Evolutionary conservation across 1,140 invertebrate species (phyloP).

Genomic region (Cydia amplana): DNA sequence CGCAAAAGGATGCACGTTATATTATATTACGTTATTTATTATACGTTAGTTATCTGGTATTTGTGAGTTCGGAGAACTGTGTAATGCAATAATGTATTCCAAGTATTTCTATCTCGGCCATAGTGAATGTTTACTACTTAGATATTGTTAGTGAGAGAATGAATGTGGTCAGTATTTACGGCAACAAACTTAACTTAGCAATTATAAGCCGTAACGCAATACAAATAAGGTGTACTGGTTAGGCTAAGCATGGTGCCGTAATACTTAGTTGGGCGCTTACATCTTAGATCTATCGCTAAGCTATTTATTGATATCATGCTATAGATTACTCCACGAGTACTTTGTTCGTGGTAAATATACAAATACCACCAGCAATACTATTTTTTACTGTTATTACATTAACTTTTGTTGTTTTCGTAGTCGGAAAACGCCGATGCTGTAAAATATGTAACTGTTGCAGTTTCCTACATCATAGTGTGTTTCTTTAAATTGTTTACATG

Average conservation of each 20-base stretch:
- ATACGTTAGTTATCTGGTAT: slow-evolving; percentile 37
- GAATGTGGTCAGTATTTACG: background rate
- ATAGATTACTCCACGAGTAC: background rate
- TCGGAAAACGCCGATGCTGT: background rate
- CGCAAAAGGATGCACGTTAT: slow-evolving; percentile 49
- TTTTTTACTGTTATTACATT: slow-evolving; percentile 4
- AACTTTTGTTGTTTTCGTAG: background rate
- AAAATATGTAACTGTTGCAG: background rate
- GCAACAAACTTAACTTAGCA: background rate
- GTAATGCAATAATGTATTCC: slow-evolving; percentile 27
- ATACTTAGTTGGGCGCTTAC: slow-evolving; percentile 12
- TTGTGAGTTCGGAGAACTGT: slow-evolving; percentile 33
- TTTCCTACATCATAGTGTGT: background rate
- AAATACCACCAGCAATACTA: slow-evolving; percentile 3
- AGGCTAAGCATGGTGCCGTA: background rate
- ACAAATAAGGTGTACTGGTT: background rate
- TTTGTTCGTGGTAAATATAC: background rate
- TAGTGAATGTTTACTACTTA: slow-evolving; percentile 18
- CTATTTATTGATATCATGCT: background rate
- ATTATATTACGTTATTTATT: slow-evolving; percentile 37
- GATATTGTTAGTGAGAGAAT: slow-evolving; percentile 13
- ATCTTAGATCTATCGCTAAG: slow-evolving; percentile 17
- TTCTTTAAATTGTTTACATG: background rate
- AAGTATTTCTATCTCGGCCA: slow-evolving; percentile 29
- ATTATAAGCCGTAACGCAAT: background rate